These are phyloP conservation scores for Cynoglossus semilaevis DNA, from an alignment of 2,113 vertebrate species.

Conservation along the genomic window DNA sequence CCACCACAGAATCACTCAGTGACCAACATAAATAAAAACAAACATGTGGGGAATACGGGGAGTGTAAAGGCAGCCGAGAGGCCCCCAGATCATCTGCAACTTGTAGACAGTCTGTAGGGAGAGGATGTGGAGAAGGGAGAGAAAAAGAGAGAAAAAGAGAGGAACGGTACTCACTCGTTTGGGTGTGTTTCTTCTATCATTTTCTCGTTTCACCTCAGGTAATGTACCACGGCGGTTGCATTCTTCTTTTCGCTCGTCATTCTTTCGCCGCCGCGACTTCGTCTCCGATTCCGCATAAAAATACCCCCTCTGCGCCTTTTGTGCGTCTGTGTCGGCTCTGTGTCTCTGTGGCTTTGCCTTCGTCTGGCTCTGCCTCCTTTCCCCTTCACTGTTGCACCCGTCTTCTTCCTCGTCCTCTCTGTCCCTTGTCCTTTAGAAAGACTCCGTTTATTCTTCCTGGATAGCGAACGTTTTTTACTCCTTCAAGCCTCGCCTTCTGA, in stretches of 20 bases:
- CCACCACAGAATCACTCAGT: conserved; percentile 17
- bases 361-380: conserved; percentile 23
- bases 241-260: conserved; percentile 81
- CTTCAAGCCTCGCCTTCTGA: background rate
- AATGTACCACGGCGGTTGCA: conserved; percentile 77
- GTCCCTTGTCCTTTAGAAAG: conserved; percentile 23
- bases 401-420: conserved; percentile 30
- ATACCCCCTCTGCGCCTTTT: conserved; percentile 61
- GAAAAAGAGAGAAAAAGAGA: conserved; percentile 1
- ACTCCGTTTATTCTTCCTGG: conserved; percentile 18
- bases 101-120: conserved; percentile 20
- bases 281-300: conserved; percentile 66
- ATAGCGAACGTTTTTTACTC: conserved; percentile 15
- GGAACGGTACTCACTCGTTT: conserved; percentile 82
- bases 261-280: conserved; percentile 65
- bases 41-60: background rate
- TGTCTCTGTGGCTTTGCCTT: conserved; percentile 35
- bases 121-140: background rate
- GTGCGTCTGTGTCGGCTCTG: conserved; percentile 56
- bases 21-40: background rate
- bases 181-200: conserved; percentile 89
- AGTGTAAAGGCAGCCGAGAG: background rate
- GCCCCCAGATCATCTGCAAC: conserved; percentile 48
- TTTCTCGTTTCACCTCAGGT: conserved; percentile 82
- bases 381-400: conserved; percentile 9